Percentiles rank a stretch among this genome's conserved stretches.
phyloP scores from a whole-genome alignment of 2,888 invertebrate species.

The Spialia ferax region DNA sequence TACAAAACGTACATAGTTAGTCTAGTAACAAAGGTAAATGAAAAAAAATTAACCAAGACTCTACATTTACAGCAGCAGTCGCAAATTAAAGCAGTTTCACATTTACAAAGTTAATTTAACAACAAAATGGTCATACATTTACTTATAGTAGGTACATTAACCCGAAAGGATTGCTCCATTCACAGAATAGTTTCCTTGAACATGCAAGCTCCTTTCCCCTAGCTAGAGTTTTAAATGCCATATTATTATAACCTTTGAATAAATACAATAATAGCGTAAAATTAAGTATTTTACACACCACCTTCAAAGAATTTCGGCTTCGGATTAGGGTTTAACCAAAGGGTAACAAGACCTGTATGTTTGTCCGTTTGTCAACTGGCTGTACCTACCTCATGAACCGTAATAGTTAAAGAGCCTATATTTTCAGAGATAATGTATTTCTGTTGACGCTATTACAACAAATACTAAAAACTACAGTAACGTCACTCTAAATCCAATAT shows the following conservation, averaged over 20 bases:
- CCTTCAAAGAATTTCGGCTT: no score
- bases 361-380: no score
- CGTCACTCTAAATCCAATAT: no score
- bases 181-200: constrained; percentile 31
- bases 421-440: no score
- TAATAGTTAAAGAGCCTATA: no score
- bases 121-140: background rate
- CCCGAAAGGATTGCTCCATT: constrained; percentile 20
- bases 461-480: no score
- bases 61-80: background rate
- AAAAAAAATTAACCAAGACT: constrained; percentile 1
- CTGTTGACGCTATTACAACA: no score
- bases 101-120: background rate
- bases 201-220: constrained; percentile 33
- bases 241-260: constrained; percentile 9
- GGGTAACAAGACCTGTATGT: no score
- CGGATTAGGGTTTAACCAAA: no score
- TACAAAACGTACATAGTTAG: no score
- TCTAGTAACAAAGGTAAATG: background rate
- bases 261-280: background rate
- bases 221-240: background rate
- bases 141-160: background rate
- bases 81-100: background rate
- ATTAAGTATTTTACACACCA: no score
- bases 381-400: no score